Conservation (phyloP, 1,140 invertebrate genomes). For the Vanessa tameamea region DNA sequence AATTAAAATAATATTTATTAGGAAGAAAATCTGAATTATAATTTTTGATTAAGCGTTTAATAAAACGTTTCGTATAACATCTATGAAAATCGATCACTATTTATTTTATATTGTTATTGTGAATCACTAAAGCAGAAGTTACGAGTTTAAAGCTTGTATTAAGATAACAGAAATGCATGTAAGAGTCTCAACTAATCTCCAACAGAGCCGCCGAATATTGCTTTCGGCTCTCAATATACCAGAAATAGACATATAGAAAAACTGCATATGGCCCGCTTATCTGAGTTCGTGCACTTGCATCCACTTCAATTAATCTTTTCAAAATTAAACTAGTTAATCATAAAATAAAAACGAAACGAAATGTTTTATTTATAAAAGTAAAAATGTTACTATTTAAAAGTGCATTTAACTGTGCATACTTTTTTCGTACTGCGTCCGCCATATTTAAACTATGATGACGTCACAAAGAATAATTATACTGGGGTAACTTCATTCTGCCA, state of each 20-base stretch:
- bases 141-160: neutral
- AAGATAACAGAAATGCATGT: neutral
- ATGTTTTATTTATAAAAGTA: conserved; percentile 25
- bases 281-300: conserved; percentile 43
- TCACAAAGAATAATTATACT: too few relatives aligned
- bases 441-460: too few relatives aligned
- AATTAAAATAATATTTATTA: too few relatives aligned
- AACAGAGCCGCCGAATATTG: conserved; percentile 45
- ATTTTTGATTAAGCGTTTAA: too few relatives aligned
- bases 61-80: too few relatives aligned
- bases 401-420: too few relatives aligned
- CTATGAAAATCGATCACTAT: too few relatives aligned
- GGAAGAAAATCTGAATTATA: too few relatives aligned
- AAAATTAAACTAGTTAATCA: conserved; percentile 17
- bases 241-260: conserved; percentile 58
- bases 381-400: neutral
- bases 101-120: too few relatives aligned
- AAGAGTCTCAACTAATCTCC: conserved; percentile 43
- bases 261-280: conserved; percentile 60
- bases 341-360: neutral
- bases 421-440: too few relatives aligned
- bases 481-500: too few relatives aligned
- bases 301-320: conserved; percentile 13
- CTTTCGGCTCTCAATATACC: conserved; percentile 39
- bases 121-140: too few relatives aligned